Evolutionary conservation across 2,888 invertebrate genomes (phyloP), one percentile per base, ranked within the genome.

Genomic region (Agrochola circellaris): DNA sequence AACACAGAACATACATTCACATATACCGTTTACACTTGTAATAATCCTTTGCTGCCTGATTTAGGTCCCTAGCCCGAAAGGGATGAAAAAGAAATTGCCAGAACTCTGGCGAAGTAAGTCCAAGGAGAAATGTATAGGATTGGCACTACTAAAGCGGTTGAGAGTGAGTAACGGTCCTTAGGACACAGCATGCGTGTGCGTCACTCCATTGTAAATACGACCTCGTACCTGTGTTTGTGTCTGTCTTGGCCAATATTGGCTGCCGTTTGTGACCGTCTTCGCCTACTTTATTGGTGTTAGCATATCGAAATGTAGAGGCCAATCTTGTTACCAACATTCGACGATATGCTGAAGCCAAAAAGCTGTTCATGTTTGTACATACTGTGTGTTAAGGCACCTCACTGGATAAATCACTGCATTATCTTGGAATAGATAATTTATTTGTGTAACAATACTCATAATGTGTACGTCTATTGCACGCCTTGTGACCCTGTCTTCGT

Each of bases 61-160:
- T 87, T 93, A 96, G 96, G 93, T 94, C 75, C 90, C 92, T 92
- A 93, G 90, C 87, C 93, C 91, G 73, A 92, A 93, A 91, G 93
- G 92, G 89, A 34, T 90, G 91, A 92, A 91, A 93, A 95, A 93
- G 90, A 95, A 91, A 91, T 91, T 96, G 87, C 96, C 96, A 90
- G 95, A 95, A 76, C 89, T 96, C 83, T 96, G 95, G 96, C 94
- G 95, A 74, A 94, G 91, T 92, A 95, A 95, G 88, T 93, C 95
- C 78, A 90, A 93, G 88, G 95, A 95, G 90, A 96, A 95, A 94
- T 92, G 95, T 67, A 88, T 96, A 92, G 96, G 96, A 84, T 92
- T 95, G 77, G 82, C 82, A 5, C 94, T 96, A 48, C 92, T 96
- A 87, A 96, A 95, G 89, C 91, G 93, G 66, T 91, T 96, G 62